These are phyloP conservation scores for Tiliacea aurago DNA, from an alignment of 2,888 invertebrate genomes.

Conservation along the genomic window DNA sequence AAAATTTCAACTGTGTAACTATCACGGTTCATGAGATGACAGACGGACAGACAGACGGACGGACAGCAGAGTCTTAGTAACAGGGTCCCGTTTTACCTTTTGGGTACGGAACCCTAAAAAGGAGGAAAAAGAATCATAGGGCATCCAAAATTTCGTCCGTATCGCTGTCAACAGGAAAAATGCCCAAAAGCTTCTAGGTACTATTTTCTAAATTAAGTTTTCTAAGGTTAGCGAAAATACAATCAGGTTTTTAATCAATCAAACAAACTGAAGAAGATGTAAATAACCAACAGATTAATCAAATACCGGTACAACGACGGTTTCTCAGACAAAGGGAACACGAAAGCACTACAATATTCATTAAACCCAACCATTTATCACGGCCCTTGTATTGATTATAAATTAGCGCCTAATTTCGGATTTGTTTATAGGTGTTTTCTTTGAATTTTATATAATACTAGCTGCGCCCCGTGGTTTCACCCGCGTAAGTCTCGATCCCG, in stretches of 20 bases:
- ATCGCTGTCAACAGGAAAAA: background rate
- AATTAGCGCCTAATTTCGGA: slow-evolving; percentile 54
- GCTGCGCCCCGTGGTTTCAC: too few relatives aligned
- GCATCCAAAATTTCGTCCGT: background rate
- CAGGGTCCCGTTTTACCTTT: too few relatives aligned
- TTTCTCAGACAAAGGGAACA: slow-evolving; percentile 9
- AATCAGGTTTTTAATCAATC: background rate
- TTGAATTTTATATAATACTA: background rate
- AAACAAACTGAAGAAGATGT: background rate
- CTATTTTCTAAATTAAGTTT: background rate
- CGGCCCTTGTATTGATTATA: slow-evolving; percentile 43
- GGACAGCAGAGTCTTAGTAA: too few relatives aligned
- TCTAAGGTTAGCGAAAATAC: background rate
- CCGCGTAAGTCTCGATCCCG: too few relatives aligned
- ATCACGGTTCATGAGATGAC: too few relatives aligned
- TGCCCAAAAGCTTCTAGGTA: too few relatives aligned
- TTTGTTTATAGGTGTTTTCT: background rate
- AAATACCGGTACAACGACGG: background rate
- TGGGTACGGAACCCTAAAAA: too few relatives aligned
- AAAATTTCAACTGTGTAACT: too few relatives aligned
- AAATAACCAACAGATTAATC: background rate
- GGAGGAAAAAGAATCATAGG: background rate
- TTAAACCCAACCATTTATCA: slow-evolving; percentile 50
- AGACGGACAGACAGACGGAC: too few relatives aligned
- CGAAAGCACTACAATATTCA: slow-evolving; percentile 35